These are phyloP conservation scores for Oreortyx pictus DNA, from an alignment of 2,797 vertebrate genomes.

Conservation along the genomic window DNA sequence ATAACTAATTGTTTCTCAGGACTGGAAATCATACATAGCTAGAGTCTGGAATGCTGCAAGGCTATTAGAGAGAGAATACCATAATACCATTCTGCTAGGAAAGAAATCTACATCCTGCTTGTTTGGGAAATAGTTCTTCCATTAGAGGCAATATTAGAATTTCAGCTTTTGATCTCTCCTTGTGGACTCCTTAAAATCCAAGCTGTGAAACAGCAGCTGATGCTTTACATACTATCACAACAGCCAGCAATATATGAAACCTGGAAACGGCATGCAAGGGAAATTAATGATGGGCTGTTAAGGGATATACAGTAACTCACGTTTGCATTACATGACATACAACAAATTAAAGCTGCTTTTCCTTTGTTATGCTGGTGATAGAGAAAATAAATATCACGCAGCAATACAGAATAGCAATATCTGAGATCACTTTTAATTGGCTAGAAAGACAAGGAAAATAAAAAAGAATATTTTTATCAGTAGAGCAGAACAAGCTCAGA, in stretches of 20 bases:
- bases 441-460: neutral
- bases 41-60: conserved; percentile 4
- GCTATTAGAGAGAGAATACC: neutral
- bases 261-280: conserved; percentile 31
- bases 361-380: conserved; percentile 28
- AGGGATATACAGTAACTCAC: conserved; percentile 70
- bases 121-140: conserved; percentile 69
- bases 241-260: conserved; percentile 66
- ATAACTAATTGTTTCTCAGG: neutral
- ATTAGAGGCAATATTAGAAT: conserved; percentile 71
- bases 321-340: conserved; percentile 62
- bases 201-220: conserved; percentile 77
- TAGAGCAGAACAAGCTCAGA: neutral
- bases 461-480: neutral
- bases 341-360: conserved; percentile 43
- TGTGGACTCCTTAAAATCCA: conserved; percentile 72
- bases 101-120: conserved; percentile 59
- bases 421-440: conserved; percentile 15
- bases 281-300: conserved; percentile 60
- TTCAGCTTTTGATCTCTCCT: conserved; percentile 75
- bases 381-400: neutral
- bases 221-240: conserved; percentile 67
- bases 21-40: neutral
- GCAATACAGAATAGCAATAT: conserved; percentile 17
- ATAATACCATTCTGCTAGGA: conserved; percentile 47